Conservation (phyloP, 2,888 invertebrate species). For the Therioaphis trifolii region DNA sequence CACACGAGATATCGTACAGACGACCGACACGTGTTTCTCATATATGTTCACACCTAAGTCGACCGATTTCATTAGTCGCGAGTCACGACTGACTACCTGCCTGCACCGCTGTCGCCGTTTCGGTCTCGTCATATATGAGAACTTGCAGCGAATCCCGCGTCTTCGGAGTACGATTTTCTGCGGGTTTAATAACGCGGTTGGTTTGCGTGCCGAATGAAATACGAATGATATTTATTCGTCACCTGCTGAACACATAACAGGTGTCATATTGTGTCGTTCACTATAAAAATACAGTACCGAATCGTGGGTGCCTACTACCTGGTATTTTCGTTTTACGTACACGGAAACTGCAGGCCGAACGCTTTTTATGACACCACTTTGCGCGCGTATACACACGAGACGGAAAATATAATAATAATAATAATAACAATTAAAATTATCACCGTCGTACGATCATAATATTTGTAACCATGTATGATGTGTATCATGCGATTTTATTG, state of each 20-base stretch:
- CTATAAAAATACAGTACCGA: constrained; percentile 22
- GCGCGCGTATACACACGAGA: neutral
- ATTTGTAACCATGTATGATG: neutral
- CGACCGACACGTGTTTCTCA: too few relatives aligned
- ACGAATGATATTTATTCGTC: constrained; percentile 14
- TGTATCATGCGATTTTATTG: neutral
- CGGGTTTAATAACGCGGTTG: neutral
- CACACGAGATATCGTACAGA: too few relatives aligned
- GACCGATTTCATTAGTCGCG: too few relatives aligned
- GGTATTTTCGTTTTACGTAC: neutral
- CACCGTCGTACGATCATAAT: neutral
- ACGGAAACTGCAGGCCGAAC: neutral
- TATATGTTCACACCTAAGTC: too few relatives aligned
- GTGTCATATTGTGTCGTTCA: constrained; percentile 28
- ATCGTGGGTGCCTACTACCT: neutral
- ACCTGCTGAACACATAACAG: constrained; percentile 57
- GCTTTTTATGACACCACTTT: neutral
- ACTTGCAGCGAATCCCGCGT: too few relatives aligned
- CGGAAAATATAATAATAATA: too few relatives aligned
- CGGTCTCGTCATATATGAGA: too few relatives aligned
- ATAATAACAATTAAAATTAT: neutral
- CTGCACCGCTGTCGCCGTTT: too few relatives aligned
- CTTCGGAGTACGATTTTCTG: too few relatives aligned
- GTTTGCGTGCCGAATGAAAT: neutral
- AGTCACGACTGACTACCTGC: too few relatives aligned